phyloP scores from a whole-genome alignment of 2,888 invertebrate species.

The Eurytoma californica region DNA sequence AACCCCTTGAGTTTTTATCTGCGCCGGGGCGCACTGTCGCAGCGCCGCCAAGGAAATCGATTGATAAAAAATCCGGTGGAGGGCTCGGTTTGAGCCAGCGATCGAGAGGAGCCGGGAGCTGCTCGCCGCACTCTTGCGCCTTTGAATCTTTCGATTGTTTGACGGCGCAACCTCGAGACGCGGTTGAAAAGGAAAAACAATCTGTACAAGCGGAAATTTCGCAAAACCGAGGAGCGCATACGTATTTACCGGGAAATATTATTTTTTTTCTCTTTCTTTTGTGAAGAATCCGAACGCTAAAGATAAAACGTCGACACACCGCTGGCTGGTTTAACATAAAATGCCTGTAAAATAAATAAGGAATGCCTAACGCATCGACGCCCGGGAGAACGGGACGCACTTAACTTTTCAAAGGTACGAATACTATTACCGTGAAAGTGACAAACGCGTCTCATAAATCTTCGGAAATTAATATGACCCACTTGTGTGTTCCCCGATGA shows the following conservation, averaged over 20 bases:
- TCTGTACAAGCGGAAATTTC: too few species aligned
- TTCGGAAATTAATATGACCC: conserved; percentile 5
- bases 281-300: not conserved
- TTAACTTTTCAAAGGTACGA: not conserved
- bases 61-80: conserved; percentile 42
- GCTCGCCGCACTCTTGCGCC: not conserved
- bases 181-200: not conserved
- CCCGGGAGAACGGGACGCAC: not conserved
- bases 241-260: too few species aligned
- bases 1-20: conserved; percentile 45
- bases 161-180: not conserved
- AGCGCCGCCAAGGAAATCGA: conserved; percentile 22
- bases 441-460: conserved; percentile 33
- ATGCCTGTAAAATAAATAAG: conserved; percentile 24
- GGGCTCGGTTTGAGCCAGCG: conserved; percentile 15
- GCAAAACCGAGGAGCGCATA: too few species aligned
- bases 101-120: not conserved
- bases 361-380: not conserved
- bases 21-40: not conserved
- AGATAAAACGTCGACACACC: not conserved
- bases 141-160: not conserved
- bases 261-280: too few species aligned
- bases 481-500: not conserved
- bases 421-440: conserved; percentile 25
- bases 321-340: too few species aligned